A percentile compares a stretch with the other conserved stretches of the same genome.
phyloP scores from a whole-genome alignment of 2,113 vertebrate species.

The Leptobrachium ailaonicum region DNA sequence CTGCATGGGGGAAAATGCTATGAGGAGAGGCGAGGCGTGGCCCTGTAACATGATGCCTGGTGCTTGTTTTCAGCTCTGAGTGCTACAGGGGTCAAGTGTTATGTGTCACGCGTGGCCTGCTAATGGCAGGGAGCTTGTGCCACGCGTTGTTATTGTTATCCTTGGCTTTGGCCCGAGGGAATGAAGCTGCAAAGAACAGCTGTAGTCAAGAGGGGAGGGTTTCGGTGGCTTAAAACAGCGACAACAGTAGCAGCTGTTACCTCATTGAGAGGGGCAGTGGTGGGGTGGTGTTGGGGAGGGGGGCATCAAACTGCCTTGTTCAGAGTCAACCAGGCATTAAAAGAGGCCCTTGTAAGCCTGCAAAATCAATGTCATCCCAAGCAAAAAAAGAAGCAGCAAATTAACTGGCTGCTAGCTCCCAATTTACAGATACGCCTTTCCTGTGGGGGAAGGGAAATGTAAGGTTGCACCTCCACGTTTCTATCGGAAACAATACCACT shows the following conservation, averaged over 20 bases:
- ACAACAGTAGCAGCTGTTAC: constrained; percentile 79
- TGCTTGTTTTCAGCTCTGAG: too few relatives aligned
- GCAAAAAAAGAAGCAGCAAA: constrained; percentile 54
- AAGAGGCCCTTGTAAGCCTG: constrained; percentile 60
- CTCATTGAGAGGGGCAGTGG: constrained; percentile 63
- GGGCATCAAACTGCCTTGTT: constrained; percentile 57
- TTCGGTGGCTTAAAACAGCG: constrained; percentile 68
- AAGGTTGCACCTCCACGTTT: too few relatives aligned
- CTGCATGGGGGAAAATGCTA: too few relatives aligned
- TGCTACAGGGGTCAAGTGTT: constrained; percentile 11
- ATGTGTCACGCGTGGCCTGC: not conserved
- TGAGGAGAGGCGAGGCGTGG: not conserved
- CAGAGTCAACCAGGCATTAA: constrained; percentile 68
- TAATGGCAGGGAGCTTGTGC: not conserved
- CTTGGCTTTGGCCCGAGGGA: constrained; percentile 27
- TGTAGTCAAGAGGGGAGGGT: constrained; percentile 24
- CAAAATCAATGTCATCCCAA: constrained; percentile 65
- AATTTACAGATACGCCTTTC: not conserved
- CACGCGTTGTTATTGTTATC: constrained; percentile 38
- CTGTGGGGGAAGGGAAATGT: not conserved
- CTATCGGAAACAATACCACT: too few relatives aligned
- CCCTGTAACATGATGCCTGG: too few relatives aligned
- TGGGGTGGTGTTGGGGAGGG: constrained; percentile 39
- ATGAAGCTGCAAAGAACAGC: constrained; percentile 33
- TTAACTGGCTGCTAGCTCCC: constrained; percentile 40